phyloP scores from a whole-genome alignment of 2,113 vertebrate species.

The Daboia siamensis region DNA sequence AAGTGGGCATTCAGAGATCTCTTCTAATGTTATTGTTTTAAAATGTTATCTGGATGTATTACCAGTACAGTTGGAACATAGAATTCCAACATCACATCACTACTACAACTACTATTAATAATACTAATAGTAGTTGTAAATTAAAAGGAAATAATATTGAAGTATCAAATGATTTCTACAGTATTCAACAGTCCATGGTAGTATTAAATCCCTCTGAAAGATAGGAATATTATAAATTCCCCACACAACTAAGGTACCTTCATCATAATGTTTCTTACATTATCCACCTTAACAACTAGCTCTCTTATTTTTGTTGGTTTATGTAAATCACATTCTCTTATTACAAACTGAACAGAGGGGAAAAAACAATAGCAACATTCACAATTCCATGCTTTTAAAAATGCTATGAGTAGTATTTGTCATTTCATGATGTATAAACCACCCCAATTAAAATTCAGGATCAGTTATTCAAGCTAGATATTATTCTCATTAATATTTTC shows the following conservation, averaged over 20 bases:
- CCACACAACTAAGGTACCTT: neutral
- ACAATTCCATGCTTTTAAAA: slow-evolving; percentile 1
- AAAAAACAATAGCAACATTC: neutral
- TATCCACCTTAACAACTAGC: neutral
- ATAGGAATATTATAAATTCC: neutral
- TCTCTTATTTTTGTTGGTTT: rapidly evolving
- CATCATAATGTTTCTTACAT: neutral
- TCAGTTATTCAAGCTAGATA: neutral
- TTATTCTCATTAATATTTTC: neutral
- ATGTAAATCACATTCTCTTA: neutral
- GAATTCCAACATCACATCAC: neutral
- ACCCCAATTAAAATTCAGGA: slow-evolving; percentile 20
- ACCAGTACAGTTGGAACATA: neutral
- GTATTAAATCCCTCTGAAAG: neutral
- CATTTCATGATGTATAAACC: slow-evolving; percentile 7
- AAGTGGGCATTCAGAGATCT: neutral
- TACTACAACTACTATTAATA: neutral
- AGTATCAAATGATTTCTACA: neutral
- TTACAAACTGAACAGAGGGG: neutral
- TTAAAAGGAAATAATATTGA: neutral
- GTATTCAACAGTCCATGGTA: neutral
- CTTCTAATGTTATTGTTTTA: neutral
- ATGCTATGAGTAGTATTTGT: neutral
- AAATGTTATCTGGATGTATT: neutral
- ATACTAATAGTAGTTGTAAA: neutral